phyloP scores from a whole-genome alignment of 2,797 vertebrate genomes.

The Acanthurus lineatus region DNA sequence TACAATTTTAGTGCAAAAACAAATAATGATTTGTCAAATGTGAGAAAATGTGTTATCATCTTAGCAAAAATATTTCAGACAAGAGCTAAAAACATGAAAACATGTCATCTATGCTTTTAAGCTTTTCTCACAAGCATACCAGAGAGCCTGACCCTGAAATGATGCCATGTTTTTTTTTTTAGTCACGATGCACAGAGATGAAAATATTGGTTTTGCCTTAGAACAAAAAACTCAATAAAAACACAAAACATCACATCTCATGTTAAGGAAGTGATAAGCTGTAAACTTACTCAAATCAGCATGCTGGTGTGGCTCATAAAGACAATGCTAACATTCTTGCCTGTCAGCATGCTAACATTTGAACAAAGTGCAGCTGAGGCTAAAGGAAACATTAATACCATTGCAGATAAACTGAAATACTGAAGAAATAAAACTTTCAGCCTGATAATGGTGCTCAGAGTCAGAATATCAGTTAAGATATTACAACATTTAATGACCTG shows the following conservation, averaged over 20 bases:
- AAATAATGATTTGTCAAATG: neutral
- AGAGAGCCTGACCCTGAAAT: conserved; percentile 3
- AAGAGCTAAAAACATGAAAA: neutral
- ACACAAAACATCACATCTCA: neutral
- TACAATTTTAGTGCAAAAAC: neutral
- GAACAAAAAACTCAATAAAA: neutral
- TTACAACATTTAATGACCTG: neutral
- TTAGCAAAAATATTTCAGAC: neutral
- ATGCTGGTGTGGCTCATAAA: neutral
- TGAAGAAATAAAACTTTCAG: neutral
- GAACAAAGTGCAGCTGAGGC: too few species aligned
- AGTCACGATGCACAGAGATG: neutral
- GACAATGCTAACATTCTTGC: neutral
- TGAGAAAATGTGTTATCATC: neutral
- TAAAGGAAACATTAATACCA: neutral
- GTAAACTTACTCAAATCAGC: neutral
- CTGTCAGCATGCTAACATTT: neutral
- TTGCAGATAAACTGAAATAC: neutral
- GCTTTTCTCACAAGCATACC: neutral
- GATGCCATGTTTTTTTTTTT: neutral
- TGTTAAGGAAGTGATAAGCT: conserved; percentile 2
- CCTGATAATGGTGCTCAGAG: neutral
- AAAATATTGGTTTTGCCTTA: conserved; percentile 14
- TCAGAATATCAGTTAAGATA: neutral
- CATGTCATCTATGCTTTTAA: neutral